Percentiles rank a stretch among this genome's conserved stretches.
Conservation (phyloP, 2,113 vertebrate genomes). For the Phyllostomus hastatus region DNA sequence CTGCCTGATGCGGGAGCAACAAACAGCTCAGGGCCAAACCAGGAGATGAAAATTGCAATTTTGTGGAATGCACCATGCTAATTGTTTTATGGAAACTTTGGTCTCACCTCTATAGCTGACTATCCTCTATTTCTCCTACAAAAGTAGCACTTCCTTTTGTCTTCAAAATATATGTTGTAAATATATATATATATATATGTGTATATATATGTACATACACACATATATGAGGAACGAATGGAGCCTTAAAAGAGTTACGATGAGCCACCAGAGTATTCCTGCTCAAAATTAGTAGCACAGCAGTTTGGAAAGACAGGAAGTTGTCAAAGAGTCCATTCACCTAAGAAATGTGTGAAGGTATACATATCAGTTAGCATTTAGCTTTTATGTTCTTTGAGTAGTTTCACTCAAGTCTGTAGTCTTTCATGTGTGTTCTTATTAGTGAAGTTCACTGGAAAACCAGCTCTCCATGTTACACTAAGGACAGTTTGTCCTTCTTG, state of each 20-base stretch:
- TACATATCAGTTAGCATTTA: conserved; percentile 66
- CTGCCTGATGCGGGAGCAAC: conserved; percentile 76
- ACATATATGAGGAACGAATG: conserved; percentile 71
- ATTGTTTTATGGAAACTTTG: conserved; percentile 70
- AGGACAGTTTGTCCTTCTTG: conserved; percentile 40
- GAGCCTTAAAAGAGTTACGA: conserved; percentile 80
- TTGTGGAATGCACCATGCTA: conserved; percentile 63
- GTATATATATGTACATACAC: not conserved
- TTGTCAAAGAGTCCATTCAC: conserved; percentile 67
- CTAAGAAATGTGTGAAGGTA: conserved; percentile 45
- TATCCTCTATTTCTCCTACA: conserved; percentile 65
- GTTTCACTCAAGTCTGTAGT: conserved; percentile 75
- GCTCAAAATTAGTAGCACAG: conserved; percentile 69
- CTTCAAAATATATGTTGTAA: conserved; percentile 67
- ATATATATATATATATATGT: not conserved
- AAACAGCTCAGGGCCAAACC: conserved; percentile 84
- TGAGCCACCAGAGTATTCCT: conserved; percentile 76
- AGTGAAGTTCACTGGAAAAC: conserved; percentile 78
- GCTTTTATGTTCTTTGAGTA: conserved; percentile 58
- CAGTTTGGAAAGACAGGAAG: conserved; percentile 69
- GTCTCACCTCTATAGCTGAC: conserved; percentile 70
- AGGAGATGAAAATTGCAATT: conserved; percentile 70
- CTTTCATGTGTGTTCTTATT: conserved; percentile 67
- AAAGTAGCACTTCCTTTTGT: conserved; percentile 72
- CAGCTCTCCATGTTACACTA: conserved; percentile 59